Evolutionary conservation across 2,888 invertebrate species (phyloP).

Genomic region (Megaustenia siamemsis): DNA sequence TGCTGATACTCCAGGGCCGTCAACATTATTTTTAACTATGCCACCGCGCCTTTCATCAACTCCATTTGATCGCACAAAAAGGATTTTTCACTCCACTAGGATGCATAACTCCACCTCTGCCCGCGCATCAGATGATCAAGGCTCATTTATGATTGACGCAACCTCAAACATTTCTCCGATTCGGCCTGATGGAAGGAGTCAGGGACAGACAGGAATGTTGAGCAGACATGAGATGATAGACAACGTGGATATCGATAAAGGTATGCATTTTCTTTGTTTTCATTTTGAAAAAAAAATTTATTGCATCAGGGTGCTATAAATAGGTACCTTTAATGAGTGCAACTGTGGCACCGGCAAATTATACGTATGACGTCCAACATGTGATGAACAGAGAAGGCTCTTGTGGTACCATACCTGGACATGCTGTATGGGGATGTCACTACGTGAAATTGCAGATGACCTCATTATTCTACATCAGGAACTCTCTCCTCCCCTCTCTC

Average conservation of each 20-base stretch:
- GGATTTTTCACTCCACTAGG: slow-evolving; percentile 13
- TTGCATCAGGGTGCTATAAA: too few relatives aligned
- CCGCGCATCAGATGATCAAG: not conserved
- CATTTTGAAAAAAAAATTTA: too few relatives aligned
- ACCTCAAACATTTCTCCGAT: slow-evolving; percentile 33
- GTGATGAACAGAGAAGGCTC: too few relatives aligned
- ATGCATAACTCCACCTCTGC: not conserved
- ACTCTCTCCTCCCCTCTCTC: too few relatives aligned
- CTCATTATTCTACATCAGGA: too few relatives aligned
- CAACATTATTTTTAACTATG: not conserved
- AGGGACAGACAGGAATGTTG: not conserved
- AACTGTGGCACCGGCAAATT: too few relatives aligned
- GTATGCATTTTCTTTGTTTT: not conserved
- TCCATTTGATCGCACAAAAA: not conserved
- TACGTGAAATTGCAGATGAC: too few relatives aligned
- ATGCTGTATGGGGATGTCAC: too few relatives aligned
- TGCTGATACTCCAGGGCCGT: not conserved
- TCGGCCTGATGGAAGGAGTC: not conserved
- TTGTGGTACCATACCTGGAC: too few relatives aligned
- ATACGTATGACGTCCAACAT: too few relatives aligned
- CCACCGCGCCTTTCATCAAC: not conserved
- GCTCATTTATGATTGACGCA: not conserved
- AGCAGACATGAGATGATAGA: not conserved
- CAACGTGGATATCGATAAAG: not conserved
- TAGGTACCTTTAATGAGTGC: too few relatives aligned